A percentile compares a stretch with the other conserved stretches of the same genome.
phyloP scores from a whole-genome alignment of 2,113 vertebrate species.

The Zosterops lateralis region DNA sequence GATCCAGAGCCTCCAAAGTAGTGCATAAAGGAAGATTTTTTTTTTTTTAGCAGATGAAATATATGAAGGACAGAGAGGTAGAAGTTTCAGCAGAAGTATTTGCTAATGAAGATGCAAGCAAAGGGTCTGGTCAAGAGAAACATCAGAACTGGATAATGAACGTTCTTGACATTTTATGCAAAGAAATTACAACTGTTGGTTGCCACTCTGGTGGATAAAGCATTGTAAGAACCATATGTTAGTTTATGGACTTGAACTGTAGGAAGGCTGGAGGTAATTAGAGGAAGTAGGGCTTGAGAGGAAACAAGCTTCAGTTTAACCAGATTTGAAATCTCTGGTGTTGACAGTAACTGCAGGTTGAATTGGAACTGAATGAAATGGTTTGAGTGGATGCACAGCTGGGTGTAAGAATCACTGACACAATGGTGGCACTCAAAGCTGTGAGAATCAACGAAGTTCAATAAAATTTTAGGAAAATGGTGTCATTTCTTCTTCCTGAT shows the following conservation, averaged over 20 bases:
- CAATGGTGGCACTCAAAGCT: neutral
- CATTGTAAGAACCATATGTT: neutral
- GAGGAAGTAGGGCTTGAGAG: neutral
- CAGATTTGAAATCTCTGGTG: neutral
- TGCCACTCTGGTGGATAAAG: neutral
- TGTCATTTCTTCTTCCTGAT: neutral
- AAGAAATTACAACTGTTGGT: neutral
- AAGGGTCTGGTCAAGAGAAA: neutral
- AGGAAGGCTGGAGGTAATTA: neutral
- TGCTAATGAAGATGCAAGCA: neutral
- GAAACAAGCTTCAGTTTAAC: neutral
- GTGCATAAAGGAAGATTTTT: neutral
- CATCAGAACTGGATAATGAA: neutral
- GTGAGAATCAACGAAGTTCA: neutral
- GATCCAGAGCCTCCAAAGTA: neutral
- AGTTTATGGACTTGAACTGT: neutral
- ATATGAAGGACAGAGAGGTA: neutral
- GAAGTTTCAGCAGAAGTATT: neutral
- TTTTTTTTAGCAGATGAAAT: neutral
- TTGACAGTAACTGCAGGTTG: neutral
- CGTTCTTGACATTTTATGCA: neutral
- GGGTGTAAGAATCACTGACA: neutral
- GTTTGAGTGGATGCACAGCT: neutral
- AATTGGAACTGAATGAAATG: neutral
- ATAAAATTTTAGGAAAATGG: neutral